phyloP scores from a whole-genome alignment of 2,113 vertebrate species.

The Petromus typicus region DNA sequence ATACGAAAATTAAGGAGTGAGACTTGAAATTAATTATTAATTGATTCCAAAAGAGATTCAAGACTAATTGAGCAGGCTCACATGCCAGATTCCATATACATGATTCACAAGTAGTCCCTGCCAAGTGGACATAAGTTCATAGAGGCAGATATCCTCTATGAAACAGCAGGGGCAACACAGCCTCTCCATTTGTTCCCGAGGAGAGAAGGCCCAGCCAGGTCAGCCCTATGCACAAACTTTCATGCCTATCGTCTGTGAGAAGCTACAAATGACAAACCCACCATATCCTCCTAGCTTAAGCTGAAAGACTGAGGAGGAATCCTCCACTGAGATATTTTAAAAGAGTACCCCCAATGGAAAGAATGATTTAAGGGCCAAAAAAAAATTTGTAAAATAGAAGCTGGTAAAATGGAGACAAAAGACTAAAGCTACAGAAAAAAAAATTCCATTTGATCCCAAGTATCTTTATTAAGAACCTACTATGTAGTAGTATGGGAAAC shows the following conservation, averaged over 20 bases:
- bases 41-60: slow-evolving; percentile 54
- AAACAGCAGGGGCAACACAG: slow-evolving; percentile 19
- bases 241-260: not conserved
- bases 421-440: slow-evolving; percentile 15
- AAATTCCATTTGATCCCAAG: slow-evolving; percentile 24
- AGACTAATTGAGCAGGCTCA: slow-evolving; percentile 52
- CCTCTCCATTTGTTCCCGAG: not conserved
- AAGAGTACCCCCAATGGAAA: not conserved
- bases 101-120: slow-evolving; percentile 27
- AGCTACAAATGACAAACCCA: not conserved
- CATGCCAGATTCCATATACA: slow-evolving; percentile 9
- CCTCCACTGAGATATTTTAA: not conserved
- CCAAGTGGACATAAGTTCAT: slow-evolving; percentile 16
- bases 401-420: not conserved
- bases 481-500: not conserved
- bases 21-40: slow-evolving; percentile 66
- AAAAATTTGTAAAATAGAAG: slow-evolving; percentile 28
- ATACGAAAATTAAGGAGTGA: slow-evolving; percentile 41
- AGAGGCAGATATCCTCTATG: not conserved
- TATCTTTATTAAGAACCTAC: slow-evolving; percentile 8
- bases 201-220: not conserved
- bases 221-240: not conserved
- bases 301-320: not conserved
- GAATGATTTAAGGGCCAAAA: not conserved
- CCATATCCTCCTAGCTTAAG: not conserved